Conservation (phyloP, 2,888 invertebrate species). For the Yponomeuta malinellus region DNA sequence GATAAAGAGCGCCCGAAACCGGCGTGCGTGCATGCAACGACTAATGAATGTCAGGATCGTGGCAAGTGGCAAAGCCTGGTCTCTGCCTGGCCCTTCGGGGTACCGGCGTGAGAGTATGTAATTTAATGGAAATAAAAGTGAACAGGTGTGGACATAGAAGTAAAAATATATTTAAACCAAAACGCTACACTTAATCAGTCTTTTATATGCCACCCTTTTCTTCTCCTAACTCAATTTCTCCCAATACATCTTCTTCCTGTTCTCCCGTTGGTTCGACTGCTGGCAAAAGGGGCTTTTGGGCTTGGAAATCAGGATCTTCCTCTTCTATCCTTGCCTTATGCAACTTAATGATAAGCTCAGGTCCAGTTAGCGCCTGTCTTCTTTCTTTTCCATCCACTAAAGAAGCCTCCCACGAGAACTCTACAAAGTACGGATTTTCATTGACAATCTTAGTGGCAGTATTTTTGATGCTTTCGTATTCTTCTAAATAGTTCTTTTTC, state of each 20-base stretch:
- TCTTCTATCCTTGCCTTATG: conserved; percentile 47
- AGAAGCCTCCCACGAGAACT: conserved; percentile 75
- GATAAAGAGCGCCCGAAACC: too few relatives aligned
- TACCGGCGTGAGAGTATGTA: too few relatives aligned
- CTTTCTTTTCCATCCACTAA: conserved; percentile 69
- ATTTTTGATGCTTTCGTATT: conserved; percentile 45
- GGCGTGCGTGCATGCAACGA: too few relatives aligned
- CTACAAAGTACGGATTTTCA: conserved; percentile 61
- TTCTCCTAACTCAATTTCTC: background rate
- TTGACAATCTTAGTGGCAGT: conserved; percentile 53
- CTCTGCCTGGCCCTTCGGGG: too few relatives aligned
- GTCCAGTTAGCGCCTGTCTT: conserved; percentile 59
- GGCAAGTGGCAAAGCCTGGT: too few relatives aligned
- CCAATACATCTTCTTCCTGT: background rate
- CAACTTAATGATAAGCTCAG: conserved; percentile 46
- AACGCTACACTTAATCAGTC: background rate
- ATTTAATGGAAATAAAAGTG: too few relatives aligned
- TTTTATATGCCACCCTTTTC: background rate
- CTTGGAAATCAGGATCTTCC: background rate
- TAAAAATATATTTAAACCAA: background rate
- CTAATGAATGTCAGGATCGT: too few relatives aligned
- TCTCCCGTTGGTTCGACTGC: background rate
- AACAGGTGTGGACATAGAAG: background rate
- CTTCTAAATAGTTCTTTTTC: conserved; percentile 51
- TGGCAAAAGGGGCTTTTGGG: background rate